These are phyloP conservation scores for Kryptolebias ocellatus DNA, from an alignment of 2,797 vertebrate genomes.

Conservation along the genomic window DNA sequence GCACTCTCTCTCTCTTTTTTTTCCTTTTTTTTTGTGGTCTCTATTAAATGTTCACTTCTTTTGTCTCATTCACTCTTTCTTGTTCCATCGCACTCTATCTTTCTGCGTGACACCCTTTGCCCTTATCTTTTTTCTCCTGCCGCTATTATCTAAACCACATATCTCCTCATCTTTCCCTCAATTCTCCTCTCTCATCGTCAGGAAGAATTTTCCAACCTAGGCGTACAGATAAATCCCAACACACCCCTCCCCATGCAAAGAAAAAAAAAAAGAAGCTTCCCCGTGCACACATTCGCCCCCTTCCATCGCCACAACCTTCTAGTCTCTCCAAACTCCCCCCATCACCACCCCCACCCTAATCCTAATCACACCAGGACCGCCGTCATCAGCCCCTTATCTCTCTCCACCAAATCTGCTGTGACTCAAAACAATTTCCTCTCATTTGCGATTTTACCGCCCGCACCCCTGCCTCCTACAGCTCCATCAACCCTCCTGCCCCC, in stretches of 20 bases:
- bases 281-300: constrained; percentile 23
- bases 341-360: constrained; percentile 66
- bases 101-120: constrained; percentile 50
- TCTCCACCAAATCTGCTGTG: constrained; percentile 81
- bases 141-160: constrained; percentile 67
- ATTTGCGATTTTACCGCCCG: constrained; percentile 76
- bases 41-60: constrained; percentile 66
- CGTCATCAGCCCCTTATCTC: constrained; percentile 84
- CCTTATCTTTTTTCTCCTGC: constrained; percentile 37
- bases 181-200: constrained; percentile 36
- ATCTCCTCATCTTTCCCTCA: constrained; percentile 64
- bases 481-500: constrained; percentile 62
- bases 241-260: constrained; percentile 44
- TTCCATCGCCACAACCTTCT: constrained; percentile 49
- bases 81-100: constrained; percentile 62
- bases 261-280: constrained; percentile 34
- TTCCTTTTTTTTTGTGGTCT: constrained; percentile 31
- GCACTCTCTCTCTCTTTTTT: constrained; percentile 28
- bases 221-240: constrained; percentile 38
- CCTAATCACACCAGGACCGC: constrained; percentile 77
- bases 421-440: constrained; percentile 84
- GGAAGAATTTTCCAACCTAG: constrained; percentile 46
- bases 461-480: constrained; percentile 50
- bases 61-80: constrained; percentile 66
- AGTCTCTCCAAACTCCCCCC: constrained; percentile 45